These are phyloP conservation scores for Cettia cetti DNA, from an alignment of 2,113 vertebrate species.

Conservation along the genomic window DNA sequence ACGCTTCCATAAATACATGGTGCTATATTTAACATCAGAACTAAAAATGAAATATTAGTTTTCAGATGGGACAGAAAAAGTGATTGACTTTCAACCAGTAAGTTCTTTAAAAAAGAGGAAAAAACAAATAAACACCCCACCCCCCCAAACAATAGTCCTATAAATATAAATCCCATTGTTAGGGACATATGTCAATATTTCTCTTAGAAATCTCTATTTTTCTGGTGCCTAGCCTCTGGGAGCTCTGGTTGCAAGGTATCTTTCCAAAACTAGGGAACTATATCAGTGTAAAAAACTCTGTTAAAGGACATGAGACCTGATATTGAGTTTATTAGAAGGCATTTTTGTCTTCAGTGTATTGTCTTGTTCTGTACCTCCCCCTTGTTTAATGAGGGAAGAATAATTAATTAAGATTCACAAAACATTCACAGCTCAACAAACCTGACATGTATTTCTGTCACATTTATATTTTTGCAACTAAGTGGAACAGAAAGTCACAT, in stretches of 20 bases:
- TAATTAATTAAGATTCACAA: background rate
- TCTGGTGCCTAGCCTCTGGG: background rate
- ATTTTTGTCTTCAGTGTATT: background rate
- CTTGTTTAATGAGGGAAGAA: background rate
- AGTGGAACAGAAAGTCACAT: background rate
- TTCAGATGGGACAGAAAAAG: background rate
- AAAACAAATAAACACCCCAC: background rate
- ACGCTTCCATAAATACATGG: background rate
- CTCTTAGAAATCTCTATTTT: background rate
- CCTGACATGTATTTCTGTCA: background rate
- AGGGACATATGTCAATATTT: background rate
- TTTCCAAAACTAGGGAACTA: background rate
- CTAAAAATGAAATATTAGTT: background rate
- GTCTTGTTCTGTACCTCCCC: background rate
- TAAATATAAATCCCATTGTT: background rate
- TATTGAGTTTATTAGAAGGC: background rate
- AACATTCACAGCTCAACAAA: background rate
- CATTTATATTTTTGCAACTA: background rate
- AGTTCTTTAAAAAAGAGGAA: background rate
- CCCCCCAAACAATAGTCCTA: background rate
- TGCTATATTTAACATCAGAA: background rate
- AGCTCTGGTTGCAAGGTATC: background rate
- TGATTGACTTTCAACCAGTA: background rate
- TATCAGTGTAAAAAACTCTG: background rate
- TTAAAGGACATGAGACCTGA: background rate